Evolutionary conservation across 2,797 vertebrate genomes (phyloP), one percentile per base, ranked within the genome.

Genomic region (Esox masquinongy): DNA sequence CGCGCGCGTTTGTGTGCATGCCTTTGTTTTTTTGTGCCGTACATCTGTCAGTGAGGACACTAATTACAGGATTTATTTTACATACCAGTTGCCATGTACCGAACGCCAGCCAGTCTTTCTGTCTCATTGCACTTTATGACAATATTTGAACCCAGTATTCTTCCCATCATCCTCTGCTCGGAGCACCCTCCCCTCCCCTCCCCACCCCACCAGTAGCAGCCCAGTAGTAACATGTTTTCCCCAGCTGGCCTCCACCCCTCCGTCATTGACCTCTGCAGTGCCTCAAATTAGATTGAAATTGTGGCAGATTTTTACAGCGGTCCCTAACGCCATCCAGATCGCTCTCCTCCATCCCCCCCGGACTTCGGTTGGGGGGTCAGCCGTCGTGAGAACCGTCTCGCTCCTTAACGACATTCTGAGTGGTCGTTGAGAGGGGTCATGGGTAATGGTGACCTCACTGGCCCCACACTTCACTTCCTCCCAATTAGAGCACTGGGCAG

Each of bases 401-500:
- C 88, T 93, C 92, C 92, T 86, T 93, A 94, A 95, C 94, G 93
- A 94, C 94, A 95, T 94, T 95, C 92, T 93, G 95, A 94, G 92
- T 93, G 95, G 95, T 95, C 94, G 93, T 96, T 94, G 94, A 94
- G 95, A 92, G 91, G 92, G 94, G 94, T 94, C 92, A 90, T 56
- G 82, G 87, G 94, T 94, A 95, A 96, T 96, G 95, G 96, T 95
- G 96, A 95, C 94, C 95, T 95, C 94, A 92, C 95, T 94, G 95
- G 93, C 95, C 96, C 96, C 95, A 95, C 95, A 97, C 96, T 98
- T 95, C 94, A 95, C 96, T 97, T 97, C 96, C 95, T 97, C 96
- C 97, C 97, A 99, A 99, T 99, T 98, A 99, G 95, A 95, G 94
- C 89, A 85, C 94, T 94, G 95, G 90, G 91, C 88, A 96, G 96